Evolutionary conservation across 2,797 vertebrate genomes (phyloP).

Genomic region (Agapornis canus): DNA sequence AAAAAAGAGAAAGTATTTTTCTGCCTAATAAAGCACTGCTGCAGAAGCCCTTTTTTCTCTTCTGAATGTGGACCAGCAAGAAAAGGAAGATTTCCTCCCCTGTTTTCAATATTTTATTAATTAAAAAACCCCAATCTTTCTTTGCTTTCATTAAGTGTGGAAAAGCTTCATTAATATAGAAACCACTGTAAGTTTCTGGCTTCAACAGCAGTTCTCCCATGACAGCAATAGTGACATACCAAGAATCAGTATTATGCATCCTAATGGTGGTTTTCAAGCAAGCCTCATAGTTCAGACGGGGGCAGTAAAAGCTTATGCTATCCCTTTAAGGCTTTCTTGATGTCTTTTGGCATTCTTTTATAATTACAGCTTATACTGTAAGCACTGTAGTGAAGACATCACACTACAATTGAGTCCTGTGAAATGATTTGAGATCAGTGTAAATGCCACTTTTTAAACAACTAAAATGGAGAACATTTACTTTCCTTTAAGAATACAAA

Average conservation of each 20-base stretch:
- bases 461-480: constrained; percentile 46
- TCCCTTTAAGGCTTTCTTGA: constrained; percentile 72
- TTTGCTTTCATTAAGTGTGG: constrained; percentile 73
- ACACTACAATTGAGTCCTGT: constrained; percentile 11
- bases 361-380: constrained; percentile 74
- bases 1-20: background rate
- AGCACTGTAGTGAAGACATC: constrained; percentile 48
- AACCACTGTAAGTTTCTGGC: constrained; percentile 55
- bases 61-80: constrained; percentile 21
- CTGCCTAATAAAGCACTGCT: constrained; percentile 45
- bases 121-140: constrained; percentile 60
- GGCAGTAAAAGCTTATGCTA: constrained; percentile 75
- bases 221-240: constrained; percentile 72
- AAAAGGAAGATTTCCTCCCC: constrained; percentile 36
- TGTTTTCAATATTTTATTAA: constrained; percentile 76
- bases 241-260: constrained; percentile 73
- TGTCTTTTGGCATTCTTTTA: constrained; percentile 64
- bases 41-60: constrained; percentile 34
- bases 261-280: constrained; percentile 75
- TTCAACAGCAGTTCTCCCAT: constrained; percentile 62
- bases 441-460: constrained; percentile 43
- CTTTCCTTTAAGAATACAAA: constrained; percentile 50
- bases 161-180: constrained; percentile 73
- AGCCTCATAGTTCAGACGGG: constrained; percentile 74
- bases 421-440: constrained; percentile 26